Base-by-base conservation (phyloP, 2,888 invertebrate species). In the Spodoptera picta region DNA sequence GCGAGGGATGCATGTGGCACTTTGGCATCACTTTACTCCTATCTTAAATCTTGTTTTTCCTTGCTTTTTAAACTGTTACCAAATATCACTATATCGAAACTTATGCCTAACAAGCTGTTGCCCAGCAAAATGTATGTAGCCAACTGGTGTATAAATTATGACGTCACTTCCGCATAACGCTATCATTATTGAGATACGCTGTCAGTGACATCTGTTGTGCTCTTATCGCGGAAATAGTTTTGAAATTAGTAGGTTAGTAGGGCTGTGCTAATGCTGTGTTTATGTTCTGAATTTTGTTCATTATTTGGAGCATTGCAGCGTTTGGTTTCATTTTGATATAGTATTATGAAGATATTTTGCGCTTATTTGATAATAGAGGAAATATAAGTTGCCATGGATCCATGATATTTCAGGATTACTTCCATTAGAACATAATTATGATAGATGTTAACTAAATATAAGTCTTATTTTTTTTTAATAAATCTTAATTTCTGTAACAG, bases 171-270 rank as follows among this genome's bases (percentile, higher is more conserved):
- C 72, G 77, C 73, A 69, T 69, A 62, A 71, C 68, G 65, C 60
- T 69, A 77, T 81, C 72, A 50, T 60, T 78, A 78, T 76, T 69
- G 71, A 76, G 81, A 81, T 80, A 72, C 57, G 56, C 45, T 52
- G 65, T 70, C 78, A 70, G 63, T 60, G 65, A 69, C 73, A 81
- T 73, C 68, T 79, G 79, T 56, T 76, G 63, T 60, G 43, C 46
- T 60, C 31, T 73, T 73, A 67, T 72, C 53, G 36, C 45, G 31
- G 24, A 31, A 62, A n/a, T 66, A 50, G 36, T 51, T 65, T 64
- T 63, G 36, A 36, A 36, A 36, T 36, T 36, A 36, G 36, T 36
- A 36, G 36, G 36, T 36, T 36, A 36, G 36, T 36, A 46, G 52
- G 49, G 12, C 12, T 44, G 50, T 60, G 9, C 6, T 36, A 7